Evolutionary conservation across 2,113 vertebrate species (phyloP).

Genomic region (Colistium nudipinnis): DNA sequence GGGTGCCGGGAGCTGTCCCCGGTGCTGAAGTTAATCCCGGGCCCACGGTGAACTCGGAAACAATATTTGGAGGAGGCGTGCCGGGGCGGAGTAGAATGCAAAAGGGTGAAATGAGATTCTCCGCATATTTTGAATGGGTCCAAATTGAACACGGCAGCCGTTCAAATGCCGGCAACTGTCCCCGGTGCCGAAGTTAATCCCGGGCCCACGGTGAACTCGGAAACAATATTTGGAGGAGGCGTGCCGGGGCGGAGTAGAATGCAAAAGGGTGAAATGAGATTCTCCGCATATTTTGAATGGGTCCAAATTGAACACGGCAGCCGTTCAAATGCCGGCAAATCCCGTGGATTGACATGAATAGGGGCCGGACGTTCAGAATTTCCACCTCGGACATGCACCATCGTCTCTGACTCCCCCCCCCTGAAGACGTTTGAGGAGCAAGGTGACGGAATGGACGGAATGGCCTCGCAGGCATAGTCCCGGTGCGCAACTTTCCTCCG

Average conservation of each 20-base stretch:
- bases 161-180: conserved; percentile 44
- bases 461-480: too few relatives aligned
- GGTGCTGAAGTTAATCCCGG: conserved; percentile 44
- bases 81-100: background rate
- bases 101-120: background rate
- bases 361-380: background rate
- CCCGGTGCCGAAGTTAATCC: conserved; percentile 46
- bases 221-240: conserved; percentile 21
- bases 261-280: background rate
- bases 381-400: background rate
- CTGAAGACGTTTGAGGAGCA: too few relatives aligned
- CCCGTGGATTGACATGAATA: background rate
- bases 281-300: too few relatives aligned
- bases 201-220: background rate
- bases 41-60: conserved; percentile 1
- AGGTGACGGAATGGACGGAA: too few relatives aligned
- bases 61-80: conserved; percentile 15
- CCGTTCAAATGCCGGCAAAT: background rate
- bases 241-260: background rate
- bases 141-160: background rate
- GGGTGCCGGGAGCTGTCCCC: conserved; percentile 57
- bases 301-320: background rate
- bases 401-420: too few relatives aligned
- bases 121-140: too few relatives aligned
- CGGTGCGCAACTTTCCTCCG: conserved; percentile 24